Base-by-base conservation (phyloP, 2,797 vertebrate genomes). In the Acipenser ruthenus region DNA sequence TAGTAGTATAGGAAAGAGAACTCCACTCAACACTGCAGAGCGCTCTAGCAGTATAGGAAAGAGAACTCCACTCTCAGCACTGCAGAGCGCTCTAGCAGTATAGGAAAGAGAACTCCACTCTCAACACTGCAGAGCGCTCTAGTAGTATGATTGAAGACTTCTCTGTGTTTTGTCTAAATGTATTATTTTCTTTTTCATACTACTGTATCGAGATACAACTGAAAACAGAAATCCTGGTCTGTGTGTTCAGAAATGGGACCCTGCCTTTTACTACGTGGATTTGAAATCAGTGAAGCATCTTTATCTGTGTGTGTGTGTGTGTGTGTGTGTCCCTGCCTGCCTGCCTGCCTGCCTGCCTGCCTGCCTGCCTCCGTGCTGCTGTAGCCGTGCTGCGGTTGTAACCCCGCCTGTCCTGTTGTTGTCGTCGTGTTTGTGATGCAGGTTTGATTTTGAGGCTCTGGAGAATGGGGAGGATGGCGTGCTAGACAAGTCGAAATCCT, bases 391-490 rank as follows among this genome's bases (percentile, higher is more conserved):
- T 66, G 65, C 60, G 53, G 9, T 55, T 55, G 53, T 67, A 68
- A 70, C 68, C 69, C 68, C 58, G 72, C 64, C 71, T 77, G 74
- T 80, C 77, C 82, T 79, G 37, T 37, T 37, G 37, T 53, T 67
- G 58, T 63, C 48, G 66, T 4, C 49, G n/a, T 66, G 58, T 80
- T 68, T 67, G 73, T 79, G 78, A 86, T 87, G 76, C 89, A 97
- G 95, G 96, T 93, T 99, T 91, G 91, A 97, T 89, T 95, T 95
- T 92, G 95, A 98, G 89, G 93, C 91, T 75, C 85, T 92, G 89
- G 96, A 98, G 83, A 92, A 89, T 75, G 91, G 90, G 58, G 94
- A 97, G 69, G 95, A 99, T 65, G 86, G 92, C 69, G 88, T 88
- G 67, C 87, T 96, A 88, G 94, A 95, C 84, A 97, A 92, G 82